These are phyloP conservation scores for Agrotis exclamationis DNA, from an alignment of 2,888 invertebrate species.

Conservation along the genomic window DNA sequence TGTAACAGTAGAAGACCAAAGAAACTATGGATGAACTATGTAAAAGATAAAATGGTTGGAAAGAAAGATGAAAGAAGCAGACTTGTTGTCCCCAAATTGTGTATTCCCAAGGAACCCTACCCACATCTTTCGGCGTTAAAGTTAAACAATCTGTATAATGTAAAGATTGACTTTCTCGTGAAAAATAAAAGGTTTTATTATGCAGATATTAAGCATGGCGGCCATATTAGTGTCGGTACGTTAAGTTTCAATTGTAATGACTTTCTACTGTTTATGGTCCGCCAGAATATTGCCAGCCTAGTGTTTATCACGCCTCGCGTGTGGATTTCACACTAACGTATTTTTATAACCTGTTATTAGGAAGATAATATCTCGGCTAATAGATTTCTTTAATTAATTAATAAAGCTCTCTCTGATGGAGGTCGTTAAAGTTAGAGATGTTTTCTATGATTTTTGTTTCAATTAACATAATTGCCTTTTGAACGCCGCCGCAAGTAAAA, in stretches of 20 bases:
- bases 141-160: slow-evolving; percentile 38
- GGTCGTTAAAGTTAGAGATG: background rate
- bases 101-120: slow-evolving; percentile 44
- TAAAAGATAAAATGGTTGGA: too few relatives aligned
- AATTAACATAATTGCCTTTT: background rate
- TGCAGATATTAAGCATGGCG: slow-evolving; percentile 39
- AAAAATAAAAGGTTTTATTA: slow-evolving; percentile 56
- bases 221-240: slow-evolving; percentile 54
- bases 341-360: slow-evolving; percentile 16
- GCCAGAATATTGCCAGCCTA: slow-evolving; percentile 8
- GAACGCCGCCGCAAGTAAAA: background rate
- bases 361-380: slow-evolving; percentile 15
- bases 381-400: slow-evolving; percentile 31
- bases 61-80: too few relatives aligned
- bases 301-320: slow-evolving; percentile 33
- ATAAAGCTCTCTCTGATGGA: background rate
- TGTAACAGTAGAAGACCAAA: too few relatives aligned
- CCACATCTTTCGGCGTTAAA: slow-evolving; percentile 28
- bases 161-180: slow-evolving; percentile 62
- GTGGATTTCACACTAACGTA: slow-evolving; percentile 20
- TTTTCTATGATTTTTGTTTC: background rate
- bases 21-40: too few relatives aligned
- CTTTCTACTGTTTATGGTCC: slow-evolving; percentile 51
- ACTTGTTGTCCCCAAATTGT: too few relatives aligned
- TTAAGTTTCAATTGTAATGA: slow-evolving; percentile 65